These are phyloP conservation scores for Lemur catta DNA, from an alignment of 2,797 vertebrate genomes.

Conservation along the genomic window DNA sequence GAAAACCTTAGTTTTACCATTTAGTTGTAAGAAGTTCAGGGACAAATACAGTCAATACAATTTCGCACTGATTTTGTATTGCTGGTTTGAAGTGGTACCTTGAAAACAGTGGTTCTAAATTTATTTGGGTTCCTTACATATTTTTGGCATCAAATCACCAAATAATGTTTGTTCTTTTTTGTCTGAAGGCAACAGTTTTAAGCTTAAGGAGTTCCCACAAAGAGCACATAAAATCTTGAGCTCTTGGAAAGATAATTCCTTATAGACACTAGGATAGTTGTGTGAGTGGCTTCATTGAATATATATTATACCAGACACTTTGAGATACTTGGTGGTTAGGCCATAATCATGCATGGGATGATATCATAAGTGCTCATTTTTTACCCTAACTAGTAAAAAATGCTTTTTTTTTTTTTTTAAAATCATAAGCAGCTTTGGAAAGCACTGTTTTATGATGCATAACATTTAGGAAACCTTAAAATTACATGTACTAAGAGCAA, in stretches of 20 bases:
- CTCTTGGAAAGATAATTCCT: slow-evolving; percentile 10
- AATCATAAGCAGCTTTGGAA: background rate
- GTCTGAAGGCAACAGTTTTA: background rate
- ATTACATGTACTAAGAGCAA: background rate
- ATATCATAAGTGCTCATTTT: slow-evolving; percentile 24
- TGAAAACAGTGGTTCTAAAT: background rate
- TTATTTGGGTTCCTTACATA: background rate
- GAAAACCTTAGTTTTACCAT: background rate
- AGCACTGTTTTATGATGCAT: background rate
- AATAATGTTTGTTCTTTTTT: background rate
- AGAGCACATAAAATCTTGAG: background rate
- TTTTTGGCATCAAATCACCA: slow-evolving; percentile 5
- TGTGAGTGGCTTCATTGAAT: background rate
- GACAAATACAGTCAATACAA: background rate
- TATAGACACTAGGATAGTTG: background rate
- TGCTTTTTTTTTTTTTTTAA: background rate
- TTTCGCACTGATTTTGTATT: background rate
- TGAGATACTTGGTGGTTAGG: background rate
- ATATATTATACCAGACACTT: background rate
- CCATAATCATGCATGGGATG: background rate
- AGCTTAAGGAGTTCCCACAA: background rate
- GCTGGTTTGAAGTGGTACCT: background rate
- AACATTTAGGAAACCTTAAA: slow-evolving; percentile 23
- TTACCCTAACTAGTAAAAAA: background rate
- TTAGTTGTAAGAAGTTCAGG: background rate